Evolutionary conservation across 2,797 vertebrate species (phyloP), one percentile per base, ranked within the genome.

Genomic region (Rhyacichthys aspro): DNA sequence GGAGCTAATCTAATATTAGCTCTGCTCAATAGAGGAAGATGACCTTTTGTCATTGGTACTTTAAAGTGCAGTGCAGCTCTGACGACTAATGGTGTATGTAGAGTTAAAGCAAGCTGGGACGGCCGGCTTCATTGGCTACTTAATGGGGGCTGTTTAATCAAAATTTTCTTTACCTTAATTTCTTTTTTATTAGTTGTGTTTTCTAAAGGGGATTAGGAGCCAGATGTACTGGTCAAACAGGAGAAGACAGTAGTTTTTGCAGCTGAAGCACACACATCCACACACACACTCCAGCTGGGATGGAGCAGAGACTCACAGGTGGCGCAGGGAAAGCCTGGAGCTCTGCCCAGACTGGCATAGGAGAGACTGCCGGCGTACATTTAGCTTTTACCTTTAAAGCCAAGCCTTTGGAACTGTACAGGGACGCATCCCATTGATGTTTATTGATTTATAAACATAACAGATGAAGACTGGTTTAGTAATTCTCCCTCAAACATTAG

Each of bases 301-400:
- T 10, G 37, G 74, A 72, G 85, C 87, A 63, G 87, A 87, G 83
- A 89, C 85, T 82, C 82, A 90, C 87, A 91, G 90, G 89, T 88
- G 90, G 89, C 63, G 79, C 78, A 85, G 85, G 85, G 23, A 88
- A 90, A 81, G 77, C 87, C 89, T 93, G 91, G 88, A 92, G 88
- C 84, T 39, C 55, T 43, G 90, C 90, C 90, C 86, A 72, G 81
- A 79, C 78, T 74, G 82, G 86, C 76, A 84, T 11, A 28, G 76
- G 64, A 74, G 60, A 67, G 55, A 43, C 63, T 57, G 70, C 84
- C 55, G 60, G 63, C 72, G 75, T 72, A 76, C 75, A 67, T 68
- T 69, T 74, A 63, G 23, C 23, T 28, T 28, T 28, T 28, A 28
- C 23, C 23, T 28, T 28, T 28, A 28, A 28, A 28, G 4, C 23